A percentile compares a stretch with the other conserved stretches of the same genome.
phyloP scores from a whole-genome alignment of 2,797 vertebrate genomes.

The Hoplostethus mediterraneus region DNA sequence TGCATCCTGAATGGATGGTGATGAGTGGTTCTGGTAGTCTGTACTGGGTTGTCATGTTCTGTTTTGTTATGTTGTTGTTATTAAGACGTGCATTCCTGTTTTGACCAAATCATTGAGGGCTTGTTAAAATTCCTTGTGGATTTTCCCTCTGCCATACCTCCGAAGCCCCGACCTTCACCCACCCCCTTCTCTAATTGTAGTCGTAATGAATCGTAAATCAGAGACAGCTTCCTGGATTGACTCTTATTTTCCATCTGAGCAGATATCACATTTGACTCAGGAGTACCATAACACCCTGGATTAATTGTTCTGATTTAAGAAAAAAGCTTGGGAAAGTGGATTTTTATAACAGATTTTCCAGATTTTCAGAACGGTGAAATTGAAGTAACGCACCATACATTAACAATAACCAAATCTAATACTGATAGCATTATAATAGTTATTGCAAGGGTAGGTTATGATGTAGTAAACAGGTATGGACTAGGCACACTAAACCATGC shows the following conservation, averaged over 20 bases:
- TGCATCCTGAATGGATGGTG: background rate
- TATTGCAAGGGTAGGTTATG: no score
- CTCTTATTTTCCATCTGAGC: background rate
- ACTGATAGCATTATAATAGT: no score
- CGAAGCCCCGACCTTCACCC: no score
- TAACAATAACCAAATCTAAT: no score
- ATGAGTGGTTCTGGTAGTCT: background rate
- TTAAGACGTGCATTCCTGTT: background rate
- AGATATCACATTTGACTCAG: conserved; percentile 4
- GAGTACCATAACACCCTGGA: background rate
- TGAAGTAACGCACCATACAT: no score
- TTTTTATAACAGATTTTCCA: background rate
- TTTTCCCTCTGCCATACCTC: background rate
- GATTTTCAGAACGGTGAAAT: background rate
- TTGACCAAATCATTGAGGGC: background rate
- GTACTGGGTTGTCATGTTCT: background rate
- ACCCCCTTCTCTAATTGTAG: background rate
- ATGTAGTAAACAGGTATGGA: no score
- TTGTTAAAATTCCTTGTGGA: conserved; percentile 13
- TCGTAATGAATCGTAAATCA: background rate
- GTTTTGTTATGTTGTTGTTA: background rate
- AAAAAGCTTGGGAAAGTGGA: background rate
- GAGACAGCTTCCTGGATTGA: conserved; percentile 13
- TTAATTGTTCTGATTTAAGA: background rate
- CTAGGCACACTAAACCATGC: no score